Evolutionary conservation across 1,140 invertebrate genomes (phyloP).

Genomic region (Drosophila biarmipes): DNA sequence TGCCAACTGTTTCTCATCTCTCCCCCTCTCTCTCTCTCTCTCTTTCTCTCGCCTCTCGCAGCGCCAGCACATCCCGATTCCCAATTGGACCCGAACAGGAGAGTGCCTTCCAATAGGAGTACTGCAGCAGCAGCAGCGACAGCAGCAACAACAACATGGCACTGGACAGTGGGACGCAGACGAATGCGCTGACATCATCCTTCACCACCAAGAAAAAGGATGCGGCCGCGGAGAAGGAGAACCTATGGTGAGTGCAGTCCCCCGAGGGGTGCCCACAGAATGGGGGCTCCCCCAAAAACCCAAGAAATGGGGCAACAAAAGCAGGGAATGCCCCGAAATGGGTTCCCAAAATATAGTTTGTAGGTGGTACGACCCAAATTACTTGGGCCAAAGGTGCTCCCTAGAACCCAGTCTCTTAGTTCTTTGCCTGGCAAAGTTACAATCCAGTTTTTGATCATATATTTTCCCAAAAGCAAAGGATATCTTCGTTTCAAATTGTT

Average conservation of each 20-base stretch:
- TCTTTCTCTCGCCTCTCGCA: slow-evolving; percentile 10
- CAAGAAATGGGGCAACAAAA: too few relatives aligned
- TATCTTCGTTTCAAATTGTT: too few relatives aligned
- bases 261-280: background rate
- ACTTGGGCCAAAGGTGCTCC: too few relatives aligned
- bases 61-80: slow-evolving; percentile 33
- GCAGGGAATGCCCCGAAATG: too few relatives aligned
- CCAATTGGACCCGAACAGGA: slow-evolving; percentile 31
- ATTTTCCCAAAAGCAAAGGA: too few relatives aligned
- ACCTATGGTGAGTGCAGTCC: slow-evolving; percentile 71
- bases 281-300: background rate
- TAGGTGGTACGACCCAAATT: too few relatives aligned
- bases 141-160: slow-evolving; percentile 60
- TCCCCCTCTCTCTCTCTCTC: slow-evolving; percentile 5
- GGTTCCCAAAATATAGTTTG: background rate
- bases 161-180: slow-evolving; percentile 77
- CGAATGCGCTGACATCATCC: slow-evolving; percentile 84
- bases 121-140: slow-evolving; percentile 15
- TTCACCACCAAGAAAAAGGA: slow-evolving; percentile 80
- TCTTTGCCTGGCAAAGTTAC: too few relatives aligned
- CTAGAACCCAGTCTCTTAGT: too few relatives aligned
- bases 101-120: slow-evolving; percentile 22
- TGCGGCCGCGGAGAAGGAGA: slow-evolving; percentile 77
- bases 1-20: slow-evolving; percentile 46
- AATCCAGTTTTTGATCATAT: too few relatives aligned